A percentile compares a stretch with the other conserved stretches of the same genome.
Conservation (phyloP, 2,113 vertebrate genomes). For the Columba livia region DNA sequence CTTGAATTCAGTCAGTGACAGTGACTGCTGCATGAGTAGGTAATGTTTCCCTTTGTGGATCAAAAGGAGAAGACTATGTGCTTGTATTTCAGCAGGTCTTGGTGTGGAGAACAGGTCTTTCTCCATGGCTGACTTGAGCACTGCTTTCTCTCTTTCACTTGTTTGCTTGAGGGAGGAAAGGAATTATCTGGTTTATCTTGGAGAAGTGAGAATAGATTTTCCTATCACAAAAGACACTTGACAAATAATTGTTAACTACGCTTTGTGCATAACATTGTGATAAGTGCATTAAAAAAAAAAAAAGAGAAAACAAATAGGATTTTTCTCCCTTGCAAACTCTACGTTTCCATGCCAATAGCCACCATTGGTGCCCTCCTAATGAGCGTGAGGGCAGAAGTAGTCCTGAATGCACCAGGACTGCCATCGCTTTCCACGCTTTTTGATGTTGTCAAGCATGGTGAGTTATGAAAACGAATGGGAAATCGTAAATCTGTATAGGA, state of each 20-base stretch:
- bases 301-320: background rate
- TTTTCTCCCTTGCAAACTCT: background rate
- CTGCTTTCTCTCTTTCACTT: background rate
- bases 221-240: background rate
- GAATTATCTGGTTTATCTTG: background rate
- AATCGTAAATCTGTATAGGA: background rate
- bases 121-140: background rate
- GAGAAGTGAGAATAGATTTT: background rate
- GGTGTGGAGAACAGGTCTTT: background rate
- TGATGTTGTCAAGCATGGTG: background rate
- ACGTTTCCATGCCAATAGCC: background rate
- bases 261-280: background rate
- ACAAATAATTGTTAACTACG: background rate
- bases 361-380: background rate
- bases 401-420: background rate
- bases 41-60: background rate
- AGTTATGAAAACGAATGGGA: background rate
- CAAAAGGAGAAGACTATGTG: background rate
- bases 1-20: background rate
- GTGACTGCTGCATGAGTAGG: background rate
- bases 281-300: background rate
- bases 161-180: background rate
- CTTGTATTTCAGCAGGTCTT: background rate
- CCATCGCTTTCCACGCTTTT: background rate
- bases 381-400: background rate